Percentiles rank a stretch among this genome's conserved stretches.
phyloP scores from a whole-genome alignment of 2,888 invertebrate genomes.

The Helicoverpa assulta region DNA sequence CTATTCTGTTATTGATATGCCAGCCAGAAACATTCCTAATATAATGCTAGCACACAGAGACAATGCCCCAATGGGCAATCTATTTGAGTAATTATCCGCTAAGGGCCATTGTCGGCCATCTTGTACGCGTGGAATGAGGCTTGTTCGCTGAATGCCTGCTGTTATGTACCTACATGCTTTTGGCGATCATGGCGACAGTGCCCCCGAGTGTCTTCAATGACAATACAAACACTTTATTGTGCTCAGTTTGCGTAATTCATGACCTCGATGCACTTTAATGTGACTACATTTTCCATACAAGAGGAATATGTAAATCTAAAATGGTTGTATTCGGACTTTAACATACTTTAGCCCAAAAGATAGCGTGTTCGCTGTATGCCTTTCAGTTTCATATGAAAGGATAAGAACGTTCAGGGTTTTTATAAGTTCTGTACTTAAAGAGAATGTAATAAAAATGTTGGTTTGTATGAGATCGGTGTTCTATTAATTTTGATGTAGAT shows the following conservation, averaged over 20 bases:
- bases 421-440: constrained; percentile 11
- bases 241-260: constrained; percentile 68
- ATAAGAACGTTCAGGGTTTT: constrained; percentile 33
- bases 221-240: constrained; percentile 77
- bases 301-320: constrained; percentile 36
- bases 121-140: constrained; percentile 88
- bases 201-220: constrained; percentile 79
- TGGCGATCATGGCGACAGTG: constrained; percentile 78
- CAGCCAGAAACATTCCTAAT: constrained; percentile 78
- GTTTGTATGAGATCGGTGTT: not conserved
- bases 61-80: constrained; percentile 90
- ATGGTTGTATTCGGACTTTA: constrained; percentile 25
- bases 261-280: constrained; percentile 57
- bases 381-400: constrained; percentile 36
- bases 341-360: constrained; percentile 26
- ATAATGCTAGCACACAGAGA: constrained; percentile 82
- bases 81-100: constrained; percentile 90
- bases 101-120: constrained; percentile 90
- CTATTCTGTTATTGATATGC: constrained; percentile 68
- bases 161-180: constrained; percentile 82
- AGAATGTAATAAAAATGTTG: constrained; percentile 6
- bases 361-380: constrained; percentile 18
- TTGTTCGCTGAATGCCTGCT: constrained; percentile 84
- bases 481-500: constrained; percentile 11
- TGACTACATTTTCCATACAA: constrained; percentile 36